Conservation (phyloP, 2,113 vertebrate species). For the Solea senegalensis region DNA sequence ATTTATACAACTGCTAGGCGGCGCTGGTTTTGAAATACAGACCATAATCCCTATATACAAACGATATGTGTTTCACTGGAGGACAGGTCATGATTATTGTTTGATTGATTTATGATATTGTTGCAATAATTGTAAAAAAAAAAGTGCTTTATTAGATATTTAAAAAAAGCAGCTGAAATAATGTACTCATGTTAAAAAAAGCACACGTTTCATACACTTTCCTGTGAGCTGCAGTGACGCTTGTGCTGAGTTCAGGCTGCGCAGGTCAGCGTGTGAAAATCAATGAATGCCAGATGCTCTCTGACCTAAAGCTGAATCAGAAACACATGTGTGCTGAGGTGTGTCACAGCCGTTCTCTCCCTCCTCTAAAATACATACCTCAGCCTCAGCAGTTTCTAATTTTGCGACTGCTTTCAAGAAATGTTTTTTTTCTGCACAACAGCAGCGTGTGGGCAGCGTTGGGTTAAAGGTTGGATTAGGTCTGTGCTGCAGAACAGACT, state of each 20-base stretch:
- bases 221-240: constrained; percentile 19
- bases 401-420: not conserved
- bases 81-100: too few relatives aligned
- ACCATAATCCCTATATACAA: too few relatives aligned
- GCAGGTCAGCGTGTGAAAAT: constrained; percentile 53
- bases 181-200: too few relatives aligned
- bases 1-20: too few relatives aligned
- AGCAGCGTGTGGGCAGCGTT: not conserved
- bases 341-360: constrained; percentile 36
- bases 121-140: too few relatives aligned
- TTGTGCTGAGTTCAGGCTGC: constrained; percentile 17
- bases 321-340: constrained; percentile 69
- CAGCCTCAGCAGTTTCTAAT: not conserved
- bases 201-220: too few relatives aligned
- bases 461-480: not conserved
- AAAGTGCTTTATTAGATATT: too few relatives aligned
- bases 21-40: too few relatives aligned
- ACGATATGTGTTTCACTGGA: too few relatives aligned
- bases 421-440: too few relatives aligned
- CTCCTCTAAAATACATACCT: constrained; percentile 11
- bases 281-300: constrained; percentile 67
- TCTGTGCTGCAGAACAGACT: constrained; percentile 14
- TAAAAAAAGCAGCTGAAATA: too few relatives aligned
- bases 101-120: too few relatives aligned
- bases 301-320: constrained; percentile 52